Conservation (phyloP, 2,113 vertebrate species). For the Barnardius zonarius region DNA sequence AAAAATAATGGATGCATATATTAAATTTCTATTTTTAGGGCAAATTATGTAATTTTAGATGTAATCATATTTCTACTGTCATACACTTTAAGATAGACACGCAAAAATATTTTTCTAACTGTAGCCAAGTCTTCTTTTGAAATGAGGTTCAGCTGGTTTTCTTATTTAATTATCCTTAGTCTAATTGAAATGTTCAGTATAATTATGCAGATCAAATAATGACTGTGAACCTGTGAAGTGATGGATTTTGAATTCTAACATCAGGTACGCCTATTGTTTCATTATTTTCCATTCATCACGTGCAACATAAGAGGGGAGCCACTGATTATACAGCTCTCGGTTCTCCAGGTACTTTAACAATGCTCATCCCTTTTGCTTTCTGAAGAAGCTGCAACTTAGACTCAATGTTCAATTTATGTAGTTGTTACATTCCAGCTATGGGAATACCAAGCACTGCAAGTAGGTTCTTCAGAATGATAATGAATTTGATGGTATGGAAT, state of each 20-base stretch:
- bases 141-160: neutral
- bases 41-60: neutral
- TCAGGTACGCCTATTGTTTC: neutral
- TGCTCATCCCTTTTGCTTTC: neutral
- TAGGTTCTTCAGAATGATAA: neutral
- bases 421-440: neutral
- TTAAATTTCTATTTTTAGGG: neutral
- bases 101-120: constrained; percentile 9
- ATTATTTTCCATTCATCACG: neutral
- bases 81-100: neutral
- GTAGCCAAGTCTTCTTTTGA: neutral
- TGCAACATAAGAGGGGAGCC: neutral
- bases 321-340: neutral
- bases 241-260: neutral
- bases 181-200: neutral
- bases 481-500: neutral
- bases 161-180: neutral
- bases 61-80: neutral
- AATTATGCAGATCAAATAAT: neutral
- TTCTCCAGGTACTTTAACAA: neutral
- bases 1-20: neutral
- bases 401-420: neutral
- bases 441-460: neutral
- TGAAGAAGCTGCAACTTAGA: neutral
- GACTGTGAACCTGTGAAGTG: neutral